phyloP scores from a whole-genome alignment of 2,797 vertebrate genomes.

The Rhinogobio ventralis region DNA sequence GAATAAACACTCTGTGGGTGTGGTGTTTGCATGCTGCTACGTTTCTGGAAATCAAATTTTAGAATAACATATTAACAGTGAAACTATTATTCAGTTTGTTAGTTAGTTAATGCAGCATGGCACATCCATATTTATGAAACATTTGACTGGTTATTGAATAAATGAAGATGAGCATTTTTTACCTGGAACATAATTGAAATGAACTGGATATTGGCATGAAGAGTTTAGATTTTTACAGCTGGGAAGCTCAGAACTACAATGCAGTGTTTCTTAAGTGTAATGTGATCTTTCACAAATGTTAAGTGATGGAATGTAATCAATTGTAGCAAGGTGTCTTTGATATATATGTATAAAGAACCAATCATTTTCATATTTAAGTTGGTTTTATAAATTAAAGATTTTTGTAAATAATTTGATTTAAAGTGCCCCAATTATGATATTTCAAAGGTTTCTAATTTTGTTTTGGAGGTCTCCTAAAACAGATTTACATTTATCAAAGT shows the following conservation, averaged over 20 bases:
- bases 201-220: not conserved
- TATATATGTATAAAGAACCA: not conserved
- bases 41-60: conserved; percentile 14
- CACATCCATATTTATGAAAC: conserved; percentile 47
- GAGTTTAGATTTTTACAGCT: not conserved
- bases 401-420: not conserved
- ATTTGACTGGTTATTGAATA: conserved; percentile 35
- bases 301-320: not conserved
- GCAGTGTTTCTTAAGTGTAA: not conserved
- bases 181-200: conserved; percentile 29
- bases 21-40: conserved; percentile 34
- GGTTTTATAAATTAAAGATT: not conserved
- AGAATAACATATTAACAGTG: conserved; percentile 20
- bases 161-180: conserved; percentile 50
- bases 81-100: conserved; percentile 44
- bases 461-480: too few species aligned
- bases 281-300: not conserved
- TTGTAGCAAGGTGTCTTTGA: not conserved
- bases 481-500: too few species aligned
- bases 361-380: not conserved
- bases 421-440: too few species aligned
- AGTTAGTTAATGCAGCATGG: conserved; percentile 39
- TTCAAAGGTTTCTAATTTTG: too few species aligned
- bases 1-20: not conserved
- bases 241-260: not conserved